phyloP scores from a whole-genome alignment of 2,113 vertebrate species.

The Aptenodytes forsteri region DNA sequence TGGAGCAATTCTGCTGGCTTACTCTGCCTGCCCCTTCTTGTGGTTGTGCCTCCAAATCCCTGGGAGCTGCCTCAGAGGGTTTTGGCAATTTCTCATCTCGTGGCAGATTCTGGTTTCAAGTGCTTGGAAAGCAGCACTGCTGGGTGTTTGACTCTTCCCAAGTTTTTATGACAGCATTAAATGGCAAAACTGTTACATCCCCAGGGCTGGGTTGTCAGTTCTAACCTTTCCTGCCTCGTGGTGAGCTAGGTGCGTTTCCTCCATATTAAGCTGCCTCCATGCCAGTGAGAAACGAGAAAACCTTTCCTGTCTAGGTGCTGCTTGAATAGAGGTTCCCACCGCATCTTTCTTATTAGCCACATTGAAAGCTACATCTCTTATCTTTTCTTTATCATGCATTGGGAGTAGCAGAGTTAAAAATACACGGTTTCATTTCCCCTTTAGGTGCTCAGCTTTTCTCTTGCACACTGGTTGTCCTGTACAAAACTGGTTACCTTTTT shows the following conservation, averaged over 20 bases:
- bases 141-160: background rate
- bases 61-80: background rate
- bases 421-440: background rate
- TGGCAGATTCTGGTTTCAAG: background rate
- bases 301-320: background rate
- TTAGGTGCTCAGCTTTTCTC: background rate
- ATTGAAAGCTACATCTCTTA: background rate
- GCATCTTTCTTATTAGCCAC: background rate
- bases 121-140: background rate
- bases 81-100: background rate
- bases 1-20: background rate
- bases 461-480: background rate
- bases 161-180: background rate
- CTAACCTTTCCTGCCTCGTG: background rate
- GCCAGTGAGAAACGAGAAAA: background rate
- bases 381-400: background rate
- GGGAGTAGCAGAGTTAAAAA: background rate
- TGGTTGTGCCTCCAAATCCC: background rate
- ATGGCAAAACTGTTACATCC: background rate
- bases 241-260: background rate
- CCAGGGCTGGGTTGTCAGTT: background rate
- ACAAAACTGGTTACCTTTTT: conserved; percentile 25
- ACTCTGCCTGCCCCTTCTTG: background rate
- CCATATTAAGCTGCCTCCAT: background rate
- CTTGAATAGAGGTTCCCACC: background rate